A percentile compares a stretch with the other conserved stretches of the same genome.
phyloP scores from a whole-genome alignment of 1,140 invertebrate genomes.

The Drosophila obscura region DNA sequence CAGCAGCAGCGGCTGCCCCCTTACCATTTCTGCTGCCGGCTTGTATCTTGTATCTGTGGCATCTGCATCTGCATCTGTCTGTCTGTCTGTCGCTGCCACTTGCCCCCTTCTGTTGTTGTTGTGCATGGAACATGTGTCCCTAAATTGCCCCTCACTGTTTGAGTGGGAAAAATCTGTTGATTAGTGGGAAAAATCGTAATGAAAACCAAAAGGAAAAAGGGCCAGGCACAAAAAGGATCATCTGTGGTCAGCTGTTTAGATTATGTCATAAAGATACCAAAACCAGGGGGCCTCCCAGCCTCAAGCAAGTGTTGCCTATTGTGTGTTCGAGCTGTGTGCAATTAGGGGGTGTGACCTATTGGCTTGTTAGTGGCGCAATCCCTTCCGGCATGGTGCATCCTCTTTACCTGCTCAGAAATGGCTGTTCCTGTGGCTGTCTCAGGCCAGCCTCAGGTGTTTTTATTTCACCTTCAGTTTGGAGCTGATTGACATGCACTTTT shows the following conservation, averaged over 20 bases:
- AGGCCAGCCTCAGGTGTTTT: no score
- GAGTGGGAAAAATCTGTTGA: conserved; percentile 71
- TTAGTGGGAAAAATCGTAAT: conserved; percentile 62
- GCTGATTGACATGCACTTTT: no score
- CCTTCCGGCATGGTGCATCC: no score
- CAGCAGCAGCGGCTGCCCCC: conserved; percentile 3
- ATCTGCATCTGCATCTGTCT: conserved; percentile 10
- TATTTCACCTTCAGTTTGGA: no score
- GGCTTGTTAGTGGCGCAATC: no score
- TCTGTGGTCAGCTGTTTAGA: conserved; percentile 64
- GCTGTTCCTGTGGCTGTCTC: no score
- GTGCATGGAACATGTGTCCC: conserved; percentile 70
- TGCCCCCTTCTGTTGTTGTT: conserved; percentile 12
- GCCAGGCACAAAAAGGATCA: conserved; percentile 39
- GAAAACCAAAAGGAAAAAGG: conserved; percentile 15
- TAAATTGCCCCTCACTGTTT: conserved; percentile 54
- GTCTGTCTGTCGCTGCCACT: conserved; percentile 20
- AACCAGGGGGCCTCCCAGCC: not conserved
- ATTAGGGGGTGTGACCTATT: conserved; percentile 9
- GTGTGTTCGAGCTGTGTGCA: conserved; percentile 22
- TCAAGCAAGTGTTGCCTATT: conserved; percentile 46
- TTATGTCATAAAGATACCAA: conserved; percentile 49
- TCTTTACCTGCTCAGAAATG: no score
- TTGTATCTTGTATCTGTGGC: conserved; percentile 43
- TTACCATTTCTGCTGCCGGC: not conserved